phyloP scores from a whole-genome alignment of 2,113 vertebrate genomes.

The Bubo bubo region DNA sequence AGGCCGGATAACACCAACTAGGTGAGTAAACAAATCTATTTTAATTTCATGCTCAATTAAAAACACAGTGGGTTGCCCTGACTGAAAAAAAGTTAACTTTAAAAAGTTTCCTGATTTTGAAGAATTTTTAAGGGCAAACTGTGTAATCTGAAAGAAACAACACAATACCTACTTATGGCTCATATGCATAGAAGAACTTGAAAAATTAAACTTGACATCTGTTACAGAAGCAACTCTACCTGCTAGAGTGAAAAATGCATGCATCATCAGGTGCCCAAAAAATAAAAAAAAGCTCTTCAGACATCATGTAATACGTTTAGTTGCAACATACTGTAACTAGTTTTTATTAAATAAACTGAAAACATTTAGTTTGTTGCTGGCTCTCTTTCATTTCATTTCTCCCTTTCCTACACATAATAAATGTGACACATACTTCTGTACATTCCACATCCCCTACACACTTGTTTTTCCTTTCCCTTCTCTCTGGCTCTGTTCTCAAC shows the following conservation, averaged over 20 bases:
- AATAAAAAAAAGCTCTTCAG: not conserved
- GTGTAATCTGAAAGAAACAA: not conserved
- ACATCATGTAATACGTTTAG: not conserved
- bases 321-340: not conserved
- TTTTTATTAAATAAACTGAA: not conserved
- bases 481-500: not conserved
- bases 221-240: not conserved
- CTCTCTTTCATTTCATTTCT: not conserved
- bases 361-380: not conserved
- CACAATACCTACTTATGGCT: not conserved
- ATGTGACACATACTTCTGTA: not conserved
- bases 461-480: not conserved
- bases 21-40: conserved; percentile 42
- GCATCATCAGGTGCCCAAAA: not conserved
- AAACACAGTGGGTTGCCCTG: not conserved
- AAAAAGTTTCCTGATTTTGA: not conserved
- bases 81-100: not conserved
- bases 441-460: not conserved
- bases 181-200: not conserved
- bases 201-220: not conserved
- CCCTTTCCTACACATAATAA: not conserved
- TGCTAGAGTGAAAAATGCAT: not conserved
- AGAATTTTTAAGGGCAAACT: not conserved
- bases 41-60: conserved; percentile 59
- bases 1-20: not conserved